Evolutionary conservation across 2,113 vertebrate genomes (phyloP), one percentile per base, ranked within the genome.

Genomic region (Syngnathus floridae): DNA sequence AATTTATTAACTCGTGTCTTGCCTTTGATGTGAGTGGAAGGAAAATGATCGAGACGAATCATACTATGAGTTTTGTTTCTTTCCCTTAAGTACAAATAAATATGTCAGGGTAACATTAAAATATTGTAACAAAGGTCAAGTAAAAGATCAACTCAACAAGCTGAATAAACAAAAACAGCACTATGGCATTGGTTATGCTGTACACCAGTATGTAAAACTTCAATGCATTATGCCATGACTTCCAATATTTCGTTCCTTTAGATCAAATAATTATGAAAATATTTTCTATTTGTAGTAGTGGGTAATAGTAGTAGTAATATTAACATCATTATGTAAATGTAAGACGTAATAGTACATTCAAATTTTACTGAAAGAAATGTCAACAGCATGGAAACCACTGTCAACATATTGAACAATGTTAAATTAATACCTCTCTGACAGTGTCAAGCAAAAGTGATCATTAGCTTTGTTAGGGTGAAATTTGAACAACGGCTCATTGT

Each of bases 11-110:
- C 60, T 17, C 66, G 31, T 57, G 19, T 21, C 5, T 21, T 70
- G n/a, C 45, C 67, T 86, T 82, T 82, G 62, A 81, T 74, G 74
- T 76, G 56, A 55, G 62, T 64, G 57, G 43, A 35, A 66, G 54
- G 74, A 69, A 86, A 77, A 66, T 57, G 38, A 81, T 22, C 40
- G 40, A 41, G 16, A 0, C 2, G 43, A 46, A 46, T 46, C 5
- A 17, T 4, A 41, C 40, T 41, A 11, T 40, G 5, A 9, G 5
- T 40, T 40, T 40, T 7, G 9, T 40, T 7, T 40, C 9, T 3
- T 40, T 40, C 38, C 38, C 9, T 6, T 41, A 10, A 10, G 40
- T 41, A 2, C 40, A 7, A 41, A 41, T 41, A 41, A 41, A 41
- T 41, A 41, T 41, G 40, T 8, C 40, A 41, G 8, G 8, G 11